phyloP scores from a whole-genome alignment of 1,140 invertebrate species.

The Conus betulinus region DNA sequence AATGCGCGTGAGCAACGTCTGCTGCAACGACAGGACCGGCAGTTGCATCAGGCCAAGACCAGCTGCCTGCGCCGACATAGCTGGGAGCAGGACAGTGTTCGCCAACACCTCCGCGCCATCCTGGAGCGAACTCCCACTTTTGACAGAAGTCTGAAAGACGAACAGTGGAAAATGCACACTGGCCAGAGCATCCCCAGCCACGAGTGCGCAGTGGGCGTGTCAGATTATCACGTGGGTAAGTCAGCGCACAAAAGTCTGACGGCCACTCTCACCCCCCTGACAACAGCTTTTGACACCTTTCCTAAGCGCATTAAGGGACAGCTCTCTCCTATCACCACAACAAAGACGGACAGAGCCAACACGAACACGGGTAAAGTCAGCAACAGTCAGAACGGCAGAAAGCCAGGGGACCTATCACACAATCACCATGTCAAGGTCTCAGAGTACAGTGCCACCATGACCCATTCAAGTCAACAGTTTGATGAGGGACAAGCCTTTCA shows the following conservation, averaged over 20 bases:
- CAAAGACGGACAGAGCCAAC: not conserved
- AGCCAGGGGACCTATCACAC: not conserved
- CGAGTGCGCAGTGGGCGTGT: too few relatives aligned
- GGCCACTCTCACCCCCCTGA: not conserved
- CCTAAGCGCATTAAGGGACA: not conserved
- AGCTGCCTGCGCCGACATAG: not conserved
- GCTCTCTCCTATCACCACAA: not conserved
- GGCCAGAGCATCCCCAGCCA: not conserved
- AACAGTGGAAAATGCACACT: not conserved
- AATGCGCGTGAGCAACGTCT: slow-evolving; percentile 21
- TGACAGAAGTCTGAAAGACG: slow-evolving; percentile 7
- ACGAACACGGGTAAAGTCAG: not conserved
- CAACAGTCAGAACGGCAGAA: not conserved
- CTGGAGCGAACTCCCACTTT: slow-evolving; percentile 5
- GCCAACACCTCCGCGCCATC: not conserved
- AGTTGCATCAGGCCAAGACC: not conserved
- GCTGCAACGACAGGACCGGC: not conserved
- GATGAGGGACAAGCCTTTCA: not conserved
- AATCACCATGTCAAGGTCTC: not conserved
- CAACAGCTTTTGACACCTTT: not conserved
- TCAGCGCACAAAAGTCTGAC: not conserved
- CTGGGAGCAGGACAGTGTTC: slow-evolving; percentile 21
- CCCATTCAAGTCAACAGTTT: not conserved
- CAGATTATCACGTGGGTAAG: not conserved
- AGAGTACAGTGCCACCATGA: not conserved